Percentiles rank a stretch among this genome's conserved stretches.
Conservation (phyloP, 2,797 vertebrate genomes). For the Anableps anableps region DNA sequence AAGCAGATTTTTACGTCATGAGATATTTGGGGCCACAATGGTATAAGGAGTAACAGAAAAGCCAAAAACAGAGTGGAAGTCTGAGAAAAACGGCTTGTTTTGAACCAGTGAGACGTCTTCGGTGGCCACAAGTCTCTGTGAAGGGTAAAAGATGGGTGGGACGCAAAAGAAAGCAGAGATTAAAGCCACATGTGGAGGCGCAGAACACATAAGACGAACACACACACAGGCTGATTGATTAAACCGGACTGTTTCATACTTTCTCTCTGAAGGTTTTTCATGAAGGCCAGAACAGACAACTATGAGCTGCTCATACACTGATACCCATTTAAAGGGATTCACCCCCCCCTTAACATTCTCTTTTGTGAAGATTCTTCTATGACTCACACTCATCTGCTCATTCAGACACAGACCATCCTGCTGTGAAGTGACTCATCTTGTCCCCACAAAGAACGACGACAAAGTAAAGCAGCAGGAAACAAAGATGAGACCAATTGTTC, state of each 20-base stretch:
- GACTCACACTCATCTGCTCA: conserved; percentile 45
- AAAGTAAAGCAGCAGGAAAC: conserved; percentile 33
- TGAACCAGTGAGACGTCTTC: conserved; percentile 43
- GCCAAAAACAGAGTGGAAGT: conserved; percentile 8
- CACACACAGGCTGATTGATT: conserved; percentile 62
- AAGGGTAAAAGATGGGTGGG: conserved; percentile 62
- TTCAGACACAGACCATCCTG: conserved; percentile 18
- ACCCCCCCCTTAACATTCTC: background rate
- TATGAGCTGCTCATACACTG: background rate
- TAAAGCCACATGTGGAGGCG: conserved; percentile 73
- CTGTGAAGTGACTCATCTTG: conserved; percentile 47
- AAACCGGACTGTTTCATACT: conserved; percentile 46
- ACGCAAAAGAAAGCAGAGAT: conserved; percentile 58
- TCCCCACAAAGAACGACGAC: conserved; percentile 35
- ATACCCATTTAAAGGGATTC: background rate
- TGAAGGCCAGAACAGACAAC: conserved; percentile 38
- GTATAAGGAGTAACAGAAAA: conserved; percentile 4
- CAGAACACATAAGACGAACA: conserved; percentile 17
- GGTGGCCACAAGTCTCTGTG: conserved; percentile 51
- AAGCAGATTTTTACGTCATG: conserved; percentile 5
- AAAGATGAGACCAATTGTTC: conserved; percentile 21
- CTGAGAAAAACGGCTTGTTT: conserved; percentile 53
- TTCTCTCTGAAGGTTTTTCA: conserved; percentile 40
- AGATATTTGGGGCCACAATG: background rate
- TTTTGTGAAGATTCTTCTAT: conserved; percentile 18